Evolutionary conservation across 2,888 invertebrate genomes (phyloP), one percentile per base, ranked within the genome.

Genomic region (Coleophora flavipennella): DNA sequence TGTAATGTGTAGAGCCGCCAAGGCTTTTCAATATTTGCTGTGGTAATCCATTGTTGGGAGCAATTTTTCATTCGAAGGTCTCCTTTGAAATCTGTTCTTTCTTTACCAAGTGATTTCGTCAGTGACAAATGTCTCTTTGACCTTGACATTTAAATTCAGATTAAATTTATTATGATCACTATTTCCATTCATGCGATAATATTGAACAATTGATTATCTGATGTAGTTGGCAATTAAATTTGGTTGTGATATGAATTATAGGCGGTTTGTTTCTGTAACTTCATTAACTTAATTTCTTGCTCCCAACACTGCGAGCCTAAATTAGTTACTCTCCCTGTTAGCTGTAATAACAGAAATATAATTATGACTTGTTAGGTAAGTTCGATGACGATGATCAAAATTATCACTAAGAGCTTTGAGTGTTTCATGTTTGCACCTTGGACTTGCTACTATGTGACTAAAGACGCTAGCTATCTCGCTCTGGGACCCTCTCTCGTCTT

Each of bases 401-500:
- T 73, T 66, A 70, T 75, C 77, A 84, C 80, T 78, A 73, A 84
- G 83, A 83, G 85, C 85, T 85, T 85, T 85, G 81, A 85, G 83
- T 85, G 85, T 85, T 85, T 83, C 85, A 84, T 85, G 85, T 85
- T 84, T 85, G 85, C 85, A 85, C 85, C 84, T 85, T 85, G 85
- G 85, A 84, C 83, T 85, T 85, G 85, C 85, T 85, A 85, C 85
- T 85, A 80, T 84, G 83, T 83, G 78, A 83, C 76, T 77, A 80
- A 78, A 78, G 68, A 78, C 73, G 81, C 83, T 83, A 79, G 81
- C 81, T 80, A 79, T 79, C 77, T 79, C 73, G 83, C 83, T 83
- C 83, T 83, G 80, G 67, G 75, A 78, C 69, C 75, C 77, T 81
- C 80, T 84, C 67, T 81, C 79, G 81, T 80, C 75, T 81, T 77